Base-by-base conservation (phyloP, 2,888 invertebrate genomes). In the Hoplodrina blanda region DNA sequence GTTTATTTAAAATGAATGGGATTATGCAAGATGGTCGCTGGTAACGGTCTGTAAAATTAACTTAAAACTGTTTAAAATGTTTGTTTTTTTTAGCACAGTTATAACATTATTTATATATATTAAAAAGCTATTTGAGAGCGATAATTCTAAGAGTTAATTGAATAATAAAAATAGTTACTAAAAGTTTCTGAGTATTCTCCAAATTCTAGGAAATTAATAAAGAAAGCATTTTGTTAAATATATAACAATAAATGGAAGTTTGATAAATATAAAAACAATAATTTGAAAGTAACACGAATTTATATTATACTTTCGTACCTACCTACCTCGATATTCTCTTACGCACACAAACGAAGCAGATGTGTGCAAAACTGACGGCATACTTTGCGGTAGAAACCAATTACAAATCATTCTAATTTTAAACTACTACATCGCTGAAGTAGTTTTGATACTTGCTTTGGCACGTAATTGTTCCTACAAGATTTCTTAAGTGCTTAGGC, bases 331-430 rank as follows among this genome's bases (percentile, higher is more conserved):
- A 59, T 57, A 25, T 20, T 56, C 11, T 13, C 10, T 15, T 33
- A 19, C n/a, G 37, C 19, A 63, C 53, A 49, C 60, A 67, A 73
- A 13, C 6, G 3, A 11, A 63, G 11, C 52, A 19, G 19, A 75
- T 76, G 63, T 83, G n/a, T 76, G 6, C 44, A 60, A 20, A 25
- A 37, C 69, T 49, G 41, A 62, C 62, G 59, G 81, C 79, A 85
- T 83, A 82, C 83, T 84, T 86, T 81, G 82, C 82, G 88, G 85
- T 87, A 79, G 73, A 73, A 86, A 80, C 87, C 83, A 89, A 91
- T 91, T 90, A 89, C 88, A 90, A 91, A 89, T 90, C 91, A 91
- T 89, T 91, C 91, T 91, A 89, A 91, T 88, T 91, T 89, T 87
- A 89, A 87, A 89, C 82, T 61, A 76, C 5, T 80, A 78, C 63